Evolutionary conservation across 2,888 invertebrate genomes (phyloP).

Genomic region (Agrotis ipsilon): DNA sequence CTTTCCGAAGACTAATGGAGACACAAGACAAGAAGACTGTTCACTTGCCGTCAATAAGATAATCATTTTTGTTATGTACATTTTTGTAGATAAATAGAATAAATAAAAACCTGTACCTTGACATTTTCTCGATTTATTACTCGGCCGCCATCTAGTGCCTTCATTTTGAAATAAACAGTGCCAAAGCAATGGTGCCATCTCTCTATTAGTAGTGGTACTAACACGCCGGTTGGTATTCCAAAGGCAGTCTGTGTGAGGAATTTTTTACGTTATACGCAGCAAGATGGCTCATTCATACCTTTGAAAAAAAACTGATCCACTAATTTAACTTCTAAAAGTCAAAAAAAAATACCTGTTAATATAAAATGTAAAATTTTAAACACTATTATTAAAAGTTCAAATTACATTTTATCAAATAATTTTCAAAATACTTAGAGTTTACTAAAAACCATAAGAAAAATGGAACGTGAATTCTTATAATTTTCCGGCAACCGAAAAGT

Average conservation of each 20-base stretch:
- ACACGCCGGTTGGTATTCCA: neutral
- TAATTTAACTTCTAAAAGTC: no score
- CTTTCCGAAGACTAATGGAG: slow-evolving; percentile 79
- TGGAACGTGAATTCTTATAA: slow-evolving; percentile 20
- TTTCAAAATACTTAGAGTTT: neutral
- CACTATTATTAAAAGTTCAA: no score
- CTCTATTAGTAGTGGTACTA: neutral
- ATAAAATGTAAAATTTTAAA: no score
- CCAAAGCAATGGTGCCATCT: slow-evolving; percentile 46
- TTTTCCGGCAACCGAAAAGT: slow-evolving; percentile 24
- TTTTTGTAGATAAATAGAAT: slow-evolving; percentile 10
- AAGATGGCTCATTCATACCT: slow-evolving; percentile 13
- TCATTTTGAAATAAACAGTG: slow-evolving; percentile 9
- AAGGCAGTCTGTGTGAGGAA: neutral
- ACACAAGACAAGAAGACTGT: slow-evolving; percentile 65
- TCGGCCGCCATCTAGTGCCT: slow-evolving; percentile 21
- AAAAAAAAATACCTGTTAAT: no score
- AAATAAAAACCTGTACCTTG: no score
- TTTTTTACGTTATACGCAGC: slow-evolving; percentile 20
- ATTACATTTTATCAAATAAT: neutral
- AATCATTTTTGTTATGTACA: slow-evolving; percentile 11
- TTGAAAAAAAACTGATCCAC: no score
- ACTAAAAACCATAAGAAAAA: neutral
- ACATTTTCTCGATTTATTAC: neutral
- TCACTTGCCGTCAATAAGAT: slow-evolving; percentile 72